Percentiles rank a stretch among this genome's conserved stretches.
These are phyloP conservation scores for Empidonax traillii DNA, from an alignment of 2,113 vertebrate species.

Conservation along the genomic window DNA sequence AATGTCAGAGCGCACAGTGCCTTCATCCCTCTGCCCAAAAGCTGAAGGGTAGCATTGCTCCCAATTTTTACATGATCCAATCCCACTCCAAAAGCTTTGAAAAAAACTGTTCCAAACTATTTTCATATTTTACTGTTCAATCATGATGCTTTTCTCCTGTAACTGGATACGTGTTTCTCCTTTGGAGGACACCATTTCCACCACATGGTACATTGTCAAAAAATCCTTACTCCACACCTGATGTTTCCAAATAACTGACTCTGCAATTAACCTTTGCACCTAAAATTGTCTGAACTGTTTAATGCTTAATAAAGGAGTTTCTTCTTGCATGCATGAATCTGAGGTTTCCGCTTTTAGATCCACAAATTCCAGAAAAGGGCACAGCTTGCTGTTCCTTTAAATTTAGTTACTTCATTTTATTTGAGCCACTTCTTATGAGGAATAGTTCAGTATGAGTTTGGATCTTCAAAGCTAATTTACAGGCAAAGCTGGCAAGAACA, in stretches of 20 bases:
- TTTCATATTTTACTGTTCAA: not conserved
- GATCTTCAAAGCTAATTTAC: not conserved
- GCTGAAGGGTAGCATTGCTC: not conserved
- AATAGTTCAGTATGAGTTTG: not conserved
- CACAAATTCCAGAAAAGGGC: not conserved
- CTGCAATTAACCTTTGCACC: not conserved
- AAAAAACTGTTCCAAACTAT: not conserved
- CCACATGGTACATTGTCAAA: not conserved
- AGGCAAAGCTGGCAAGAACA: not conserved
- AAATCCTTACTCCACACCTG: not conserved
- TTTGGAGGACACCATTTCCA: not conserved
- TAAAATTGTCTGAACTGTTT: not conserved
- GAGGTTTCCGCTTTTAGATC: not conserved
- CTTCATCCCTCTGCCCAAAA: not conserved
- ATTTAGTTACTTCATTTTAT: not conserved
- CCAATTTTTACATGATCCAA: not conserved
- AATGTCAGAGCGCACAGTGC: not conserved
- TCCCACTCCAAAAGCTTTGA: not conserved
- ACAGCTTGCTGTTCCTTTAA: not conserved
- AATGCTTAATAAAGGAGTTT: not conserved
- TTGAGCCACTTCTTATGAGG: not conserved
- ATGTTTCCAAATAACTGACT: not conserved
- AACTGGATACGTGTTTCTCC: not conserved
- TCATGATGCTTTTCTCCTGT: not conserved
- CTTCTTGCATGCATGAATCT: not conserved